These are phyloP conservation scores for Limnephilus marmoratus DNA, from an alignment of 2,888 invertebrate species.

Conservation along the genomic window DNA sequence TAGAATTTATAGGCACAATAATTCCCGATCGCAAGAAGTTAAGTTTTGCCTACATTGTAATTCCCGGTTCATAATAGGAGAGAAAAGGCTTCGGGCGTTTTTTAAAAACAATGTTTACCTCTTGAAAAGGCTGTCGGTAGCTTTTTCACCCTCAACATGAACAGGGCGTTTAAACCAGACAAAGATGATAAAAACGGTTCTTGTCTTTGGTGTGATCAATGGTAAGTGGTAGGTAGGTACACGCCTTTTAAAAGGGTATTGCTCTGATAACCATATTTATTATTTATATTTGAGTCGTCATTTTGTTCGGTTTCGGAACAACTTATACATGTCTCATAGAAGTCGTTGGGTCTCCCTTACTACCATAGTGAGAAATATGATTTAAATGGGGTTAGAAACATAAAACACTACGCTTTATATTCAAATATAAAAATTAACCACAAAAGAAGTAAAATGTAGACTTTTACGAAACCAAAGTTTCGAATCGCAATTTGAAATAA, in stretches of 20 bases:
- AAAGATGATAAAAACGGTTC: background rate
- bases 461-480: too few relatives aligned
- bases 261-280: background rate
- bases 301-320: too few relatives aligned
- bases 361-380: too few relatives aligned
- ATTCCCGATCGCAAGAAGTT: background rate
- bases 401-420: too few relatives aligned
- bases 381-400: too few relatives aligned
- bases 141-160: background rate
- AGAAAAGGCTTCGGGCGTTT: background rate
- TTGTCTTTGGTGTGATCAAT: background rate
- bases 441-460: too few relatives aligned
- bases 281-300: too few relatives aligned
- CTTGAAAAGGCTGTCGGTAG: background rate
- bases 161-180: background rate
- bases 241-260: background rate
- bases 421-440: too few relatives aligned
- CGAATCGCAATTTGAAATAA: too few relatives aligned
- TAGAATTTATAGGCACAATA: background rate
- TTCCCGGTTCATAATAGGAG: background rate
- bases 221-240: background rate
- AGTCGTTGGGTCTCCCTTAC: too few relatives aligned
- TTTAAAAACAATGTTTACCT: background rate
- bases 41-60: background rate
- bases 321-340: too few relatives aligned